Base-by-base conservation (phyloP, 2,888 invertebrate species). In the Pomacea canaliculata region DNA sequence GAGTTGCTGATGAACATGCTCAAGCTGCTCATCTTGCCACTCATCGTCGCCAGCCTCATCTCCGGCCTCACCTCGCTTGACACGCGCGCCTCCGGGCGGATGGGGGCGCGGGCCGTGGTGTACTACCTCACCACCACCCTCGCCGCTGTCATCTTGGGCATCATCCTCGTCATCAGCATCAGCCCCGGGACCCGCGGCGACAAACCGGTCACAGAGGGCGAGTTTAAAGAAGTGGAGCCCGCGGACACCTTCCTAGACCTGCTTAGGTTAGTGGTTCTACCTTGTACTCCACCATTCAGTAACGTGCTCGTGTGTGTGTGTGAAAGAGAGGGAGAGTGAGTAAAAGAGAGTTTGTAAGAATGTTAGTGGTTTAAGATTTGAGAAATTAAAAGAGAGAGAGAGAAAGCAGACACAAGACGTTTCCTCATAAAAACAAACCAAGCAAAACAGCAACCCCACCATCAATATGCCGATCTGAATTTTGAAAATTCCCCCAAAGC, bases 71-170 rank as follows among this genome's bases (percentile, higher is more conserved):
- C 97, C 63, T 94, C 95, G 0, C 92, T 98, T 88, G 97, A 98
- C 92, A 93, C 97, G 77, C 94, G 95, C 87, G 93, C 97, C 89
- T 97, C 96, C 85, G 96, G 96, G 87, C 95, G 94, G 92, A 97
- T 96, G 85, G 95, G 95, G 49, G 92, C 93, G 66, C 94, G 97
- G 71, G 96, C 97, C 27, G 95, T 98, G 82, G 92, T 94, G 56
- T 98, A 97, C 92, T 98, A 98, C 92, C 94, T 97, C 92, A 93
- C 94, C 74, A 98, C 98, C 37, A 98, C 98, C 10, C 91, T 97
- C 59, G 94, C 95, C 87, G 98, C 98, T 12, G 97, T 98, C 81
- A 93, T 97, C 84, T 92, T 97, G 23, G 95, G 95, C 78, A 98
- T 99, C 86, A 94, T 96, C 78, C 93, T 99, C 82, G 98, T 97